Evolutionary conservation across 2,888 invertebrate species (phyloP), one percentile per base, ranked within the genome.

Genomic region (Lycia hirtaria): DNA sequence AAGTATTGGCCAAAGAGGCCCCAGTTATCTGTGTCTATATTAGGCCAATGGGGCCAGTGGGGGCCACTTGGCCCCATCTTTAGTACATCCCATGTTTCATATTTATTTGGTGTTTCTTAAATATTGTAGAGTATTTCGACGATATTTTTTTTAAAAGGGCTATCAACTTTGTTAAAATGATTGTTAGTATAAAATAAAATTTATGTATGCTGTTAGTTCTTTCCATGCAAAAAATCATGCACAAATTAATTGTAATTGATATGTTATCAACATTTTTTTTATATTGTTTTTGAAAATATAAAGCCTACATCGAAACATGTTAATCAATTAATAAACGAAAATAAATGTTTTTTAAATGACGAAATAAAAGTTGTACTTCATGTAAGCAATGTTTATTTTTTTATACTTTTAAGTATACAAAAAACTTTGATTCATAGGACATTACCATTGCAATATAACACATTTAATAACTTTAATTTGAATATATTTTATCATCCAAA

Each of bases 291-390:
- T 45, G 40, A 45, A 15, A n/a, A 14, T 44, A 22, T 50, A 56
- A 22, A 55, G 68, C 65, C 69, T 70, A 72, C 74, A 75, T 75
- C 70, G 75, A 77, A 73, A 48, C 37, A 35, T 64, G 56, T 56
- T 67, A 69, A 64, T 58, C 58, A 57, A 62, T 47, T 53, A 53
- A 20, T 35, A 55, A 56, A 54, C 30, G 15, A 56, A 62, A 54
- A 61, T 68, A 51, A 64, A 67, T 65, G 64, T 69, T 69, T 69
- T 68, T 44, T 63, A 67, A 60, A 49, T 60, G 45, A 64, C 53
- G 58, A 55, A 67, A 51, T 56, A 47, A 65, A 69, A 64, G 67
- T 66, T 66, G 63, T 65, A 63, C 60, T 58, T 48, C 19, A 52
- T 40, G 37, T 53, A 51, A 52, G 41, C 43, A n/a, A n/a, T n/a